Base-by-base conservation (phyloP, 2,797 vertebrate genomes). In the Heterohyrax brucei region DNA sequence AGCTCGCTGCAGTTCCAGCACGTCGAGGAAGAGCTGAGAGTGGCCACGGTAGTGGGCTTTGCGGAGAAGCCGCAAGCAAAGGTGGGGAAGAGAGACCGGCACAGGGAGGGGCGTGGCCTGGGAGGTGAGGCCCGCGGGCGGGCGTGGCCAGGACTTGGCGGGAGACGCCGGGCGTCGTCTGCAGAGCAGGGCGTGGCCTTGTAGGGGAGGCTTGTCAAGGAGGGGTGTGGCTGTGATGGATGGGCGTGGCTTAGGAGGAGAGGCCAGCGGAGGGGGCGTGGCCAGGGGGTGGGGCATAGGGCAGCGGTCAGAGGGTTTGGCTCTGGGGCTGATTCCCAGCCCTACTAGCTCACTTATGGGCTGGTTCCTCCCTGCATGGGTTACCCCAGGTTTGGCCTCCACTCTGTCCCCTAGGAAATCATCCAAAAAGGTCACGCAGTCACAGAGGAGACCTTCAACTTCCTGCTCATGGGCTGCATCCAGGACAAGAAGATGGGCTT, bases 401-500 rank as follows among this genome's bases (percentile, higher is more conserved):
- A n/a, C 61, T 97, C 26, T 46, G 0, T 91, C 14, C 83, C 93
- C 21, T 68, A 99, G 99, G 99, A 99, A 98, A 99, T 99, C 13
- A 96, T 99, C 80, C 98, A 98, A 64, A 99, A 98, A 59, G 99
- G 99, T 50, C 99, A 99, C 0, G 77, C 77, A 56, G 97, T 98
- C 50, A 99, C 99, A 53, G 98, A 98, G 5, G 99, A 99, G 97
- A 99, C 99, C 0, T 99, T 99, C 98, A 99, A 99, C 95, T 99
- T 99, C 96, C 98, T 99, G 96, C 98, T 99, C 78, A 99, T 99
- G 99, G 98, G 98, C 91, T 99, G 99, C 96, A 98, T 99, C 96
- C 99, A 98, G 94, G 99, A 99, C 97, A 99, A 98, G 1, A 97
- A 99, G 19, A 95, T 92, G 0, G 99, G 99, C 19, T 99, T 99